Base-by-base conservation (phyloP, 1,140 invertebrate genomes). In the Drosophila oshimai region DNA sequence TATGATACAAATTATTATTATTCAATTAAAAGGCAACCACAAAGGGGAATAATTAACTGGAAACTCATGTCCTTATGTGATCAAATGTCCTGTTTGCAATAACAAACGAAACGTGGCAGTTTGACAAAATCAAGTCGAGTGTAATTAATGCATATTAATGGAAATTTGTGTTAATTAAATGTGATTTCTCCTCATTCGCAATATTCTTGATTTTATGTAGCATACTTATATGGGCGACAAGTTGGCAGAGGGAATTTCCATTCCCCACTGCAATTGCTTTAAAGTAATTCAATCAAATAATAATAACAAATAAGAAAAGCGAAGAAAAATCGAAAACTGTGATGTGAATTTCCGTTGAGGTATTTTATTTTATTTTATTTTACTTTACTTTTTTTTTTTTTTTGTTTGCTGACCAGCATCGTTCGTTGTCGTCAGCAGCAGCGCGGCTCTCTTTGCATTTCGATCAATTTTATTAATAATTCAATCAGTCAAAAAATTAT, bases 381-480 rank as follows among this genome's bases (percentile, higher is more conserved):
- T 17, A 24, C 6, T 51, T 51, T 61, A 31, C 20, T 68, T 31
- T 50, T 15, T 29, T 42, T 42, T 70, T 26, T 18, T 62, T 61
- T 55, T 57, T 70, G 39, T 61, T 81, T 81, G 70, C 78, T 84
- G 80, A 84, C 79, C 79, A 75, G 53, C 70, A 34, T 18, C 65
- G 34, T 20, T 39, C 55, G 64, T 60, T 44, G 47, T 50, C 70
- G 39, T 54, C 53, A 28, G 26, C 44, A 33, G 34, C 31, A 24
- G 36, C 39, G 44, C 45, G 55, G 26, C 34, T 76, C 76, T 86
- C 83, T 86, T 87, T 86, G 81, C 81, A 86, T 86, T 89, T 89
- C 72, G 77, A 86, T 86, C 86, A 86, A 89, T 89, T 89, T 89
- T 89, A 89, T 89, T 89, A 89, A 89, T 89, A 89, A 89, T 89